Percentiles rank a stretch among this genome's conserved stretches.
Evolutionary conservation across 2,888 invertebrate genomes (phyloP).

Genomic region (Cremastobaeus sp.): DNA sequence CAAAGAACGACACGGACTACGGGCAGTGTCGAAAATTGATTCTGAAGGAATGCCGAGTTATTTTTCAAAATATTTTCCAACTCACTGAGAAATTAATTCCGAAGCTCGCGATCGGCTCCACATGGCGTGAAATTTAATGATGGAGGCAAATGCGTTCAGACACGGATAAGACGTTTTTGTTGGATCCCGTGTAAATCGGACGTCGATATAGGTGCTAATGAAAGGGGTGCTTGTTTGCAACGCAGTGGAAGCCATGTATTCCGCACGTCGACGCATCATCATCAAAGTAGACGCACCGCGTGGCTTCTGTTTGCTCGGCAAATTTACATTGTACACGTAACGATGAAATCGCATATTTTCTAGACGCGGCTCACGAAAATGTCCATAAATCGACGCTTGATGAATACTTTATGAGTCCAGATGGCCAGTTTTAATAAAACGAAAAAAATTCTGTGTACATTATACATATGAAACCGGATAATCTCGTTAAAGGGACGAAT

Average conservation of each 20-base stretch:
- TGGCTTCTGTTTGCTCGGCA: constrained; percentile 66
- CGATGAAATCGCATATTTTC: constrained; percentile 68
- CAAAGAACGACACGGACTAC: constrained; percentile 22
- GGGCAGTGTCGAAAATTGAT: too few relatives aligned
- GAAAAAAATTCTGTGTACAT: background rate
- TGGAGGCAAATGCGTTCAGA: too few relatives aligned
- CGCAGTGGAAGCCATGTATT: constrained; percentile 52
- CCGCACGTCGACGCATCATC: constrained; percentile 39
- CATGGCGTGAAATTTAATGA: too few relatives aligned
- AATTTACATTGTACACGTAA: constrained; percentile 68
- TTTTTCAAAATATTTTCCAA: too few relatives aligned
- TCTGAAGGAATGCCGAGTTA: too few relatives aligned
- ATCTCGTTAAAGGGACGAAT: too few relatives aligned
- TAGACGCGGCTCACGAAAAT: constrained; percentile 51
- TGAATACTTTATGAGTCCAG: constrained; percentile 25
- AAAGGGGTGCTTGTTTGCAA: constrained; percentile 44
- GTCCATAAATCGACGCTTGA: constrained; percentile 60
- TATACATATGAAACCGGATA: background rate
- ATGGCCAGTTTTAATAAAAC: constrained; percentile 1
- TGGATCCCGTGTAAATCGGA: constrained; percentile 45
- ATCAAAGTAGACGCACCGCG: constrained; percentile 49
- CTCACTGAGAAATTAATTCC: too few relatives aligned
- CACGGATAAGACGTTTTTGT: constrained; percentile 25
- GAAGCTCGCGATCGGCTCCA: too few relatives aligned
- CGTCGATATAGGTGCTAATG: constrained; percentile 54